Evolutionary conservation across 1,140 invertebrate genomes (phyloP), one percentile per base, ranked within the genome.

Genomic region (Drosophila teissieri): DNA sequence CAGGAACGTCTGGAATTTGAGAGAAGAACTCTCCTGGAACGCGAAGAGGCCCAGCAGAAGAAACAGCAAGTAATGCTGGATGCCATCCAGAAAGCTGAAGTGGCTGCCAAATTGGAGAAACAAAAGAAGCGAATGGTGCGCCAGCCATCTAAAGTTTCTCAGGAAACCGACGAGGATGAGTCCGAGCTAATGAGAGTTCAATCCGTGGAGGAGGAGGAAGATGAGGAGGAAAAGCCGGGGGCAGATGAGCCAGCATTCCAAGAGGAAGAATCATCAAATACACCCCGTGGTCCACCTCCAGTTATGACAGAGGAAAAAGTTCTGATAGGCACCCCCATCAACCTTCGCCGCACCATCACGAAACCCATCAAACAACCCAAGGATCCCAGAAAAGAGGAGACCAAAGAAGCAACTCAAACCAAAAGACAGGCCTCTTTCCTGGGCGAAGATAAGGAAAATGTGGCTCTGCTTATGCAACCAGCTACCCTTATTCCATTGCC

Each of bases 1-100:
- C 93, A 93, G 40, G 91, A 94, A 74, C 93, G 94, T 2, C 58
- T 94, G 15, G 92, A 94, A 49, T 89, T 92, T 17, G 94, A 94
- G 44, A 92, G 94, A 1, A 84, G 92, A 4, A 70, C 93, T 12
- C 76, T 93, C 0, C 89, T 92, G 36, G 94, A 95, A 61, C 94
- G 95, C 51, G 93, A 94, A 19, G 93, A 94, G 61, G 88, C 93
- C 5, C 93, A 94, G 22, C 90, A 92, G 22, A 94, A 93, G 64
- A 92, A 93, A 64, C 93, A 94, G 42, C 92, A 94, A 80, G 93
- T 92, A 0, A 92, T 94, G 89, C 67, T 92, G 64, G 93, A 94
- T 89, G 94, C 94, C 14, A 92, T 94, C 10, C 93, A 93, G 60
- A 92, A 93, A 48, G 94, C 94, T 0, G 93, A 94, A 68, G 92